Conservation (phyloP, 2,888 invertebrate species). For the Macropis europaea region DNA sequence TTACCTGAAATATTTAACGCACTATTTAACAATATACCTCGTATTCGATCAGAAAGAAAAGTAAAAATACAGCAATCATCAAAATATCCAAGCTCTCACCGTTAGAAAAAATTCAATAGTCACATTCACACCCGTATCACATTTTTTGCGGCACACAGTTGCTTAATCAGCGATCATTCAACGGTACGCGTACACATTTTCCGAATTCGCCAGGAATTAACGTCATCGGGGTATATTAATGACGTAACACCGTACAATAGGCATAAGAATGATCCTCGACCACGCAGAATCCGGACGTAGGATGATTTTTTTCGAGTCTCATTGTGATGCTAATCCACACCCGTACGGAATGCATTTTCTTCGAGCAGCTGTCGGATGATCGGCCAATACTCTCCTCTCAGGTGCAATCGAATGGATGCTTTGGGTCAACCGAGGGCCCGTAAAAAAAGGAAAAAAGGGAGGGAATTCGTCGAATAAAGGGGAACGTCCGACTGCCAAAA, state of each 20-base stretch:
- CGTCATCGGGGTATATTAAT: conserved; percentile 17
- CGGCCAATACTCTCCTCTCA: conserved; percentile 31
- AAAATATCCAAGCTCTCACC: too few relatives aligned
- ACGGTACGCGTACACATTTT: too few relatives aligned
- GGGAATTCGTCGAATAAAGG: conserved; percentile 4
- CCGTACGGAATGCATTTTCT: conserved; percentile 38
- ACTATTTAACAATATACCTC: too few relatives aligned
- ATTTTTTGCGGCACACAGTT: background rate
- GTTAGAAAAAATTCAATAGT: background rate
- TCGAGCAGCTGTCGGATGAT: conserved; percentile 55
- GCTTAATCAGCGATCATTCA: conserved; percentile 7
- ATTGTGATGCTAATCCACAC: conserved; percentile 45
- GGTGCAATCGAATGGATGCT: conserved; percentile 18
- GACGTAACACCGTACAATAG: background rate
- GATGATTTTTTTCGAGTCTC: conserved; percentile 1
- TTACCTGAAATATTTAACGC: too few relatives aligned
- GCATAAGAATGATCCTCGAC: background rate
- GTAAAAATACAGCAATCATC: background rate
- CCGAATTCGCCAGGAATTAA: conserved; percentile 1
- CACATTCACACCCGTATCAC: background rate
- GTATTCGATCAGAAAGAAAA: background rate
- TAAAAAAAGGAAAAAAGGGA: conserved; percentile 11
- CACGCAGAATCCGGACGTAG: conserved; percentile 5
- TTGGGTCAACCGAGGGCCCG: background rate
- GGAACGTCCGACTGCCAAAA: conserved; percentile 41